Evolutionary conservation across 2,888 invertebrate genomes (phyloP).

Genomic region (Isoperla grammatica): DNA sequence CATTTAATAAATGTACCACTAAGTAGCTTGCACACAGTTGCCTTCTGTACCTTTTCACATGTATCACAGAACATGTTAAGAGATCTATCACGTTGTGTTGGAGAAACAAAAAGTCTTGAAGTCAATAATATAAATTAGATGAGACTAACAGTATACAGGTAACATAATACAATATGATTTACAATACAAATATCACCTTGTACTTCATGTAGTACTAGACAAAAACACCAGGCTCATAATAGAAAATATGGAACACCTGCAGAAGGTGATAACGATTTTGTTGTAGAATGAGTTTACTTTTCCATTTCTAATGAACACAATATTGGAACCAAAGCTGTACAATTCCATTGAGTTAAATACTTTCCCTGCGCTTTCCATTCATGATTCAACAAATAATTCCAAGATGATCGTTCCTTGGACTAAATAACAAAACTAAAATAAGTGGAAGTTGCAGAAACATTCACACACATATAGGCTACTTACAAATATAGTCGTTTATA

Average conservation of each 20-base stretch:
- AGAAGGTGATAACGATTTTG: too few relatives aligned
- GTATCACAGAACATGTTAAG: too few relatives aligned
- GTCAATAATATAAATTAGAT: too few relatives aligned
- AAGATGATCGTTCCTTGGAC: slow-evolving; percentile 6
- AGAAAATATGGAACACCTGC: neutral
- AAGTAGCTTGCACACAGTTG: too few relatives aligned
- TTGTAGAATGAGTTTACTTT: neutral
- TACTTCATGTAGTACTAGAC: neutral
- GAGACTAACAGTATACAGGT: neutral
- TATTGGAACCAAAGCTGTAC: slow-evolving; percentile 26
- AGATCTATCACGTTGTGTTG: too few relatives aligned
- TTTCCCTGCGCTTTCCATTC: slow-evolving; percentile 8
- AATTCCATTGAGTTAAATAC: slow-evolving; percentile 12
- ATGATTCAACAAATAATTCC: slow-evolving; percentile 15
- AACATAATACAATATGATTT: slow-evolving; percentile 6
- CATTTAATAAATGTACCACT: too few relatives aligned
- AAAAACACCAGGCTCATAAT: neutral
- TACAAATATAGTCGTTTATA: slow-evolving; percentile 17
- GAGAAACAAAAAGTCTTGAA: too few relatives aligned
- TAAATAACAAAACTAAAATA: slow-evolving; percentile 19
- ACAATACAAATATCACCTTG: slow-evolving; percentile 3
- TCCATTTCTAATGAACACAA: slow-evolving; percentile 23
- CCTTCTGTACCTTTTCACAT: too few relatives aligned
- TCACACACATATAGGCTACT: slow-evolving; percentile 27
- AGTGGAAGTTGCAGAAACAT: slow-evolving; percentile 21